Evolutionary conservation across 2,797 vertebrate species (phyloP).

Genomic region (Tenualosa thibaudeaui): DNA sequence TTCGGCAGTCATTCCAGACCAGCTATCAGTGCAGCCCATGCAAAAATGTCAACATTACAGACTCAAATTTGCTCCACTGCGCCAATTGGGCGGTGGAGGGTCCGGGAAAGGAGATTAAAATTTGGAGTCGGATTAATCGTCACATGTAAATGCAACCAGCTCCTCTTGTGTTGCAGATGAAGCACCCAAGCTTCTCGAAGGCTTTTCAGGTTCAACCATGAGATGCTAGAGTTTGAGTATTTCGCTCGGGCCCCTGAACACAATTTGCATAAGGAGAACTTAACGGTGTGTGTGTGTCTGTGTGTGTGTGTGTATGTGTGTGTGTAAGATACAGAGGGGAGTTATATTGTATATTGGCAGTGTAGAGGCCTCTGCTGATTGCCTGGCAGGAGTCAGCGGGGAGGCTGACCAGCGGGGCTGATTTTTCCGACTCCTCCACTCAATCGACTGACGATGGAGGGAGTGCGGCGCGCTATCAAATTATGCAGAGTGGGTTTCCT

Average conservation of each 20-base stretch:
- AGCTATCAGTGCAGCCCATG: conserved; percentile 23
- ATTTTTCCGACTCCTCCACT: conserved; percentile 56
- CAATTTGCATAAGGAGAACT: conserved; percentile 71
- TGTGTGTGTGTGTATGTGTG: conserved; percentile 1
- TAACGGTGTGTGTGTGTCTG: conserved; percentile 44
- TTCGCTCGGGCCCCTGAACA: conserved; percentile 53
- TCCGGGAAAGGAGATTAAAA: conserved; percentile 44
- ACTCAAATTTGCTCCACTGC: conserved; percentile 32
- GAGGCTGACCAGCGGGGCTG: conserved; percentile 59
- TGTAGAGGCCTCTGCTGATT: conserved; percentile 63
- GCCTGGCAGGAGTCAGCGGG: conserved; percentile 61
- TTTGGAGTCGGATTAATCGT: conserved; percentile 36
- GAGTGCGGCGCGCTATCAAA: conserved; percentile 56
- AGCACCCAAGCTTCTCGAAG: conserved; percentile 50
- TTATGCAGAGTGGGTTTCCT: conserved; percentile 67
- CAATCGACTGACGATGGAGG: conserved; percentile 60
- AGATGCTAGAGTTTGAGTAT: conserved; percentile 59
- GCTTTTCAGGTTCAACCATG: conserved; percentile 59
- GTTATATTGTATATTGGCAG: conserved; percentile 66
- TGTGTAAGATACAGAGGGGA: conserved; percentile 13
- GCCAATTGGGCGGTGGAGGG: not conserved
- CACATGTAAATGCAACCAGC: conserved; percentile 38
- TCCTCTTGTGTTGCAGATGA: conserved; percentile 30
- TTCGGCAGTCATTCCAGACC: conserved; percentile 32
- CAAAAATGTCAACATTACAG: conserved; percentile 25